Evolutionary conservation across 2,888 invertebrate species (phyloP).

Genomic region (Polia nebulosa): DNA sequence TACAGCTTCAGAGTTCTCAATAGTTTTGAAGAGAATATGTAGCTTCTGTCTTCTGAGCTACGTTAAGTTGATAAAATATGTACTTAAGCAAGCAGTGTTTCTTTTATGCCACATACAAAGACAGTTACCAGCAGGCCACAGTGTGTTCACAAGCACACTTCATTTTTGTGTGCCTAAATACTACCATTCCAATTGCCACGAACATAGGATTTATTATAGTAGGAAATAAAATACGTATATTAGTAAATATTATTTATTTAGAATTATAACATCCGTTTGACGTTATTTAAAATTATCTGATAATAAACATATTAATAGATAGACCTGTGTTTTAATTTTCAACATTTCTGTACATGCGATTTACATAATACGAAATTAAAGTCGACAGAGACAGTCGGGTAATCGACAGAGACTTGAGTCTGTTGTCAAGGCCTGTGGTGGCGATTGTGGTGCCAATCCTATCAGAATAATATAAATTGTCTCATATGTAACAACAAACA

Average conservation of each 20-base stretch:
- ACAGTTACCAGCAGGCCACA: not conserved
- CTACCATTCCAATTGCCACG: not conserved
- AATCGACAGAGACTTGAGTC: too few relatives aligned
- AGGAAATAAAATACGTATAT: conserved; percentile 42
- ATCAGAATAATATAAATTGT: too few relatives aligned
- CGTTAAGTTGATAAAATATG: not conserved
- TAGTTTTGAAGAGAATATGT: too few relatives aligned
- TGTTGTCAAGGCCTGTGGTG: too few relatives aligned
- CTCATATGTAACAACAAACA: not conserved
- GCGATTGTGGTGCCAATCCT: too few relatives aligned
- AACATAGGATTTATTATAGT: conserved; percentile 3
- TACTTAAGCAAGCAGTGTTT: too few relatives aligned
- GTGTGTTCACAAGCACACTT: not conserved
- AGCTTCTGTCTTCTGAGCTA: not conserved
- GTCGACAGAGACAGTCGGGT: too few relatives aligned
- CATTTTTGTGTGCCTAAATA: not conserved
- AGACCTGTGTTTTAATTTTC: conserved; percentile 36
- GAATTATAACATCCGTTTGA: conserved; percentile 33
- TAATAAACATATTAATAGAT: conserved; percentile 41
- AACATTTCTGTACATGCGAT: not conserved
- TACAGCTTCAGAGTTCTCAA: too few relatives aligned
- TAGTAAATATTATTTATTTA: conserved; percentile 52
- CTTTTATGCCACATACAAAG: not conserved
- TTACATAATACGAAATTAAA: not conserved
- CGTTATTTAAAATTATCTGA: conserved; percentile 15